phyloP scores from a whole-genome alignment of 2,888 invertebrate species.

The Thumatha senex region DNA sequence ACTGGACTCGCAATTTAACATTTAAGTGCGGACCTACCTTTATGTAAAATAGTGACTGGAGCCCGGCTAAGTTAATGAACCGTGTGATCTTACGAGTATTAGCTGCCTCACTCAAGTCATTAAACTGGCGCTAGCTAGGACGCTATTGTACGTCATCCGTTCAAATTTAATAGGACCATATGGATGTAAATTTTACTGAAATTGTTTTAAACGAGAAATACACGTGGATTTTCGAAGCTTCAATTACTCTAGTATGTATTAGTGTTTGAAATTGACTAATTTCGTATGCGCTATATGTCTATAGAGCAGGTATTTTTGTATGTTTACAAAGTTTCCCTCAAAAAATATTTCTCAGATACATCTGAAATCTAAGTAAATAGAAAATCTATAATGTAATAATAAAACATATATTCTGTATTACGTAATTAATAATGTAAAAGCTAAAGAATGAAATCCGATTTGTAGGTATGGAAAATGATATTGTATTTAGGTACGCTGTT shows the following conservation, averaged over 20 bases:
- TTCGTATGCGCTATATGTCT: too few relatives aligned
- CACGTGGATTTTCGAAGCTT: conserved; percentile 9
- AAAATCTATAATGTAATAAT: too few relatives aligned
- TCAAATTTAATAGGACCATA: conserved; percentile 51
- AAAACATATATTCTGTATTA: too few relatives aligned
- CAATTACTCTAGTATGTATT: not conserved
- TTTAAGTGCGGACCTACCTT: conserved; percentile 48
- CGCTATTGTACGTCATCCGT: conserved; percentile 46
- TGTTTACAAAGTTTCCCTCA: too few relatives aligned
- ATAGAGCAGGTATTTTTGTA: too few relatives aligned
- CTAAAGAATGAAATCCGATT: too few relatives aligned
- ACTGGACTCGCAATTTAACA: conserved; percentile 38
- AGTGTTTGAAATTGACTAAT: too few relatives aligned
- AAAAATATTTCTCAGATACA: too few relatives aligned
- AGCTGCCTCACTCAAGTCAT: conserved; percentile 57
- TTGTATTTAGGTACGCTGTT: too few relatives aligned
- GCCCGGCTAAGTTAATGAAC: conserved; percentile 57
- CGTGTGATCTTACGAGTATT: conserved; percentile 67
- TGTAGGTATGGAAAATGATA: too few relatives aligned
- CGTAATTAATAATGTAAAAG: conserved; percentile 5
- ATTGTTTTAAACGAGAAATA: conserved; percentile 14
- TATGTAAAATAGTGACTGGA: conserved; percentile 48
- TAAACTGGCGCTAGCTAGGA: conserved; percentile 35
- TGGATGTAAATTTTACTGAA: conserved; percentile 26
- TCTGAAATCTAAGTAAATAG: too few relatives aligned